phyloP scores from a whole-genome alignment of 2,113 vertebrate species.

The Eurystomus gularis region DNA sequence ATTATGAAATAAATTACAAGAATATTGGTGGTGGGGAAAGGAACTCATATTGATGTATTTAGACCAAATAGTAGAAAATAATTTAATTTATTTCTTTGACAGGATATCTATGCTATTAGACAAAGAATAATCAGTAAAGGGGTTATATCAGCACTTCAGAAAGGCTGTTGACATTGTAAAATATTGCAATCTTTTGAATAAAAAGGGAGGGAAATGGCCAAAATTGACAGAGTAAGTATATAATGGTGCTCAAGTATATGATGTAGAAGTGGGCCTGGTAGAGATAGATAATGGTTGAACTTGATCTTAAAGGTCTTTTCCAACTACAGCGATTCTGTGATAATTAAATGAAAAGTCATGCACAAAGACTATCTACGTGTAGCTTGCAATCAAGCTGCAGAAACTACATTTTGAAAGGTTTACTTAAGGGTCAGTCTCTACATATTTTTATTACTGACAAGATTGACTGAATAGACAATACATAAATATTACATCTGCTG shows the following conservation, averaged over 20 bases:
- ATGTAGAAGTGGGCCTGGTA: too few relatives aligned
- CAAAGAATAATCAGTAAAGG: neutral
- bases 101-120: neutral
- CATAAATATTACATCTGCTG: neutral
- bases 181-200: neutral
- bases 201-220: too few relatives aligned
- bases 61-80: neutral
- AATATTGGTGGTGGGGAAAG: rapidly evolving
- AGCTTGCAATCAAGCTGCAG: neutral
- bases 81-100: neutral
- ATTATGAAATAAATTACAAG: neutral
- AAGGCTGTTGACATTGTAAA: neutral
- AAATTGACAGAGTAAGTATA: too few relatives aligned
- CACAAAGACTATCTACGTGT: neutral
- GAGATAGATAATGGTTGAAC: too few relatives aligned
- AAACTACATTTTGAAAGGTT: neutral
- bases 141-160: neutral
- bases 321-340: too few relatives aligned
- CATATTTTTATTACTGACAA: neutral
- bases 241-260: too few relatives aligned
- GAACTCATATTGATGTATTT: neutral
- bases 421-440: neutral
- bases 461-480: neutral
- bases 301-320: too few relatives aligned
- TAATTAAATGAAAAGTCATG: neutral